These are phyloP conservation scores for Erpobdella octoculata DNA, from an alignment of 2,888 invertebrate genomes.

Conservation along the genomic window DNA sequence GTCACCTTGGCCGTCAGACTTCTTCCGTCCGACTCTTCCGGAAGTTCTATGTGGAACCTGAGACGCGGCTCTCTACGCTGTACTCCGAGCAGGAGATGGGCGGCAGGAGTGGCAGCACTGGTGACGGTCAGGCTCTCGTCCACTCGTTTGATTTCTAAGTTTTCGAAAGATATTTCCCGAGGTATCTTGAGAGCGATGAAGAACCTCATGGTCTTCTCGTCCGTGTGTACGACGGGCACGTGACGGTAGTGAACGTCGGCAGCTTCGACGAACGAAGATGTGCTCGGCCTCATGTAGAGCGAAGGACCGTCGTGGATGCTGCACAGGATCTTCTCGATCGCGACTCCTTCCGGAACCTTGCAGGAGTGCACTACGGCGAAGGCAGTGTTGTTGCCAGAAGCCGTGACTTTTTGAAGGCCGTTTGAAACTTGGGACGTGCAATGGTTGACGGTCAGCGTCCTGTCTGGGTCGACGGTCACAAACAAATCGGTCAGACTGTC, in stretches of 20 bases:
- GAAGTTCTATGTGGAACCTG: constrained; percentile 17
- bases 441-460: constrained; percentile 9
- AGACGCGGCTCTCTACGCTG: neutral
- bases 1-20: neutral
- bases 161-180: constrained; percentile 1
- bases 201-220: neutral
- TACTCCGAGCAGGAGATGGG: neutral
- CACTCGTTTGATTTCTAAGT: constrained; percentile 12
- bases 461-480: constrained; percentile 1
- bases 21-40: constrained; percentile 22
- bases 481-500: neutral
- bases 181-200: constrained; percentile 8
- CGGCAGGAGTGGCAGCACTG: neutral
- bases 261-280: neutral
- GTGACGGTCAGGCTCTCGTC: constrained; percentile 19
- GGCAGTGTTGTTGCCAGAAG: neutral
- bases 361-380: neutral
- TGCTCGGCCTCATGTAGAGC: constrained; percentile 18
- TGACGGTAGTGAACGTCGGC: neutral
- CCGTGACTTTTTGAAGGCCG: neutral
- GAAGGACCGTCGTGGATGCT: constrained; percentile 3
- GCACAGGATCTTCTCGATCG: constrained; percentile 6
- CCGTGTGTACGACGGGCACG: constrained; percentile 7
- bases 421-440: neutral
- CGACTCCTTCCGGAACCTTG: constrained; percentile 9